Evolutionary conservation across 2,797 vertebrate genomes (phyloP).

Genomic region (Yasuhikotakia modesta): DNA sequence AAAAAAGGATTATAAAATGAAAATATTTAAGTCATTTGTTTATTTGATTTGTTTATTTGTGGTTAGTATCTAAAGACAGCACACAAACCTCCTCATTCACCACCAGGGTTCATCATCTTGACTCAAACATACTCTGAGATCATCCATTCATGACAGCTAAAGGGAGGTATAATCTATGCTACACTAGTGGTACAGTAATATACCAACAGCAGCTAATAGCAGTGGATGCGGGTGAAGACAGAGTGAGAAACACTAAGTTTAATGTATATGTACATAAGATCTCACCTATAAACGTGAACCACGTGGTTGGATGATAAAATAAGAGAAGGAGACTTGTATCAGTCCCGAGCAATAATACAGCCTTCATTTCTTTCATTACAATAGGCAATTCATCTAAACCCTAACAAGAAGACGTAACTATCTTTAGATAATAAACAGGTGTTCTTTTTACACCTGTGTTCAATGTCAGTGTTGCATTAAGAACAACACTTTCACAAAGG

Average conservation of each 20-base stretch:
- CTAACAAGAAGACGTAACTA: not conserved
- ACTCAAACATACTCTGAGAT: too few relatives aligned
- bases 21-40: constrained; percentile 9
- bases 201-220: not conserved
- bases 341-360: not conserved
- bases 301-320: not conserved
- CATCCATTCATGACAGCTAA: constrained; percentile 1
- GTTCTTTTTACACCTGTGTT: too few relatives aligned
- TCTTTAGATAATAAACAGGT: not conserved
- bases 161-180: not conserved
- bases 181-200: not conserved
- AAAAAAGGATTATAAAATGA: not conserved
- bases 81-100: too few relatives aligned
- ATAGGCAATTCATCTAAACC: not conserved
- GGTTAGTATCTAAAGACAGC: too few relatives aligned
- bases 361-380: not conserved
- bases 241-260: not conserved
- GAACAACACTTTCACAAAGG: not conserved
- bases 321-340: constrained; percentile 10
- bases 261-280: not conserved
- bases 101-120: too few relatives aligned
- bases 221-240: too few relatives aligned
- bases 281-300: constrained; percentile 15
- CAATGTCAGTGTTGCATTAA: too few relatives aligned
- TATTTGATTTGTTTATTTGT: too few relatives aligned